Evolutionary conservation across 2,888 invertebrate species (phyloP).

Genomic region (Anorthoa munda): DNA sequence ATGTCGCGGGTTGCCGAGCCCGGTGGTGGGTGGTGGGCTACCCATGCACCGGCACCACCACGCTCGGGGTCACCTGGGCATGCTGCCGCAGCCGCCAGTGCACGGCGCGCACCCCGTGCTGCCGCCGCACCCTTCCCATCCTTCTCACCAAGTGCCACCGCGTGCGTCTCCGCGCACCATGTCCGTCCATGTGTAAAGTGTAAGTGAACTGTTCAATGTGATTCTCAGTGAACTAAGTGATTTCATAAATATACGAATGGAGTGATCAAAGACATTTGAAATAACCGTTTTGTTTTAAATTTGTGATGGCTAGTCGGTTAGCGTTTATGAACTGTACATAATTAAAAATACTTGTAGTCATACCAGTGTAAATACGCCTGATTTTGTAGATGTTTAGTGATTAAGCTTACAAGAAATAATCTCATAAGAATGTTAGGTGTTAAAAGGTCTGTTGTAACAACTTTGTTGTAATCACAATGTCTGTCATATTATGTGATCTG

Average conservation of each 20-base stretch:
- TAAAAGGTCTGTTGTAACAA: constrained; percentile 55
- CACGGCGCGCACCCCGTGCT: constrained; percentile 88
- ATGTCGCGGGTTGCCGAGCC: constrained; percentile 84
- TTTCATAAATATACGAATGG: constrained; percentile 62
- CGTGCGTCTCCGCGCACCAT: constrained; percentile 92
- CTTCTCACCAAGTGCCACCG: constrained; percentile 88
- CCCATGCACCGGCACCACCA: constrained; percentile 92
- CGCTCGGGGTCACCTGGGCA: constrained; percentile 89
- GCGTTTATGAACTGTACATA: constrained; percentile 81
- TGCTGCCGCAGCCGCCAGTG: constrained; percentile 88
- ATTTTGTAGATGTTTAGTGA: constrained; percentile 57
- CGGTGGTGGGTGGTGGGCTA: constrained; percentile 83
- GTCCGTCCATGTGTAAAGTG: constrained; percentile 94
- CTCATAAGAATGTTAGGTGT: constrained; percentile 54
- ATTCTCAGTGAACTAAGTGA: constrained; percentile 65
- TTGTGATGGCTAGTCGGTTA: constrained; percentile 88
- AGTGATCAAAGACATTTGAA: constrained; percentile 65
- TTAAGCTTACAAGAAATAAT: constrained; percentile 55
- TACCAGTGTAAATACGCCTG: constrained; percentile 75
- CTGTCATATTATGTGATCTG: constrained; percentile 67
- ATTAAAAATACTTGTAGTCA: constrained; percentile 64
- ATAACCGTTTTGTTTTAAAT: constrained; percentile 72
- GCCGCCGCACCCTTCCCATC: constrained; percentile 88
- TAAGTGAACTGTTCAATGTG: constrained; percentile 62
- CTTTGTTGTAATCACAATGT: constrained; percentile 62